phyloP scores from a whole-genome alignment of 37 sponge, comb jelly and placozoan genomes.

The Amphimedon queenslandica region DNA sequence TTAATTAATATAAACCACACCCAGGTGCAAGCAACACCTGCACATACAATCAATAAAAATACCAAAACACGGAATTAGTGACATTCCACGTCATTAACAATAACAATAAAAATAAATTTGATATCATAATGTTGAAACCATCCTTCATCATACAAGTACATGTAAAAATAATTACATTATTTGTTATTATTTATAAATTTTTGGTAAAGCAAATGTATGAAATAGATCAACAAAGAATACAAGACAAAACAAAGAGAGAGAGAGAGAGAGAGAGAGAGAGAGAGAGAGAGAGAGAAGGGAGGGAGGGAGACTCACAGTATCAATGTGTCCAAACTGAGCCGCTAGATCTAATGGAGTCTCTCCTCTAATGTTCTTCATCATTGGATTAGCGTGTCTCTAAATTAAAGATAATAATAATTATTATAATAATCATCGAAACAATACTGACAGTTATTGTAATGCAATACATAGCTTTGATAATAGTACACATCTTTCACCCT shows the following conservation, averaged over 20 bases:
- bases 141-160: too few relatives aligned
- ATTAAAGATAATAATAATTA: neutral
- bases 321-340: slow-evolving; percentile 65
- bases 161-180: too few relatives aligned
- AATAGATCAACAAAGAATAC: neutral
- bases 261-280: neutral
- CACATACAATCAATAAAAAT: slow-evolving; percentile 1
- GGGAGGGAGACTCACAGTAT: slow-evolving; percentile 43
- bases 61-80: neutral
- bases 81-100: too few relatives aligned
- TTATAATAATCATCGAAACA: too few relatives aligned
- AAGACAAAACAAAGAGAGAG: neutral
- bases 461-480: too few relatives aligned
- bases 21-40: neutral
- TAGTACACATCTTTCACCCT: neutral
- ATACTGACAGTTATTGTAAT: too few relatives aligned
- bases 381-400: slow-evolving; percentile 55
- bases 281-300: neutral
- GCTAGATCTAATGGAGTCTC: slow-evolving; percentile 75
- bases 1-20: neutral
- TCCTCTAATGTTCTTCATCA: slow-evolving; percentile 32
- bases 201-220: neutral
- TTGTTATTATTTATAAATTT: too few relatives aligned
- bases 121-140: too few relatives aligned
- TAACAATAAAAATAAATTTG: too few relatives aligned